These are phyloP conservation scores for Muscicapa comitata DNA, from an alignment of 2,797 vertebrate genomes.

Conservation along the genomic window DNA sequence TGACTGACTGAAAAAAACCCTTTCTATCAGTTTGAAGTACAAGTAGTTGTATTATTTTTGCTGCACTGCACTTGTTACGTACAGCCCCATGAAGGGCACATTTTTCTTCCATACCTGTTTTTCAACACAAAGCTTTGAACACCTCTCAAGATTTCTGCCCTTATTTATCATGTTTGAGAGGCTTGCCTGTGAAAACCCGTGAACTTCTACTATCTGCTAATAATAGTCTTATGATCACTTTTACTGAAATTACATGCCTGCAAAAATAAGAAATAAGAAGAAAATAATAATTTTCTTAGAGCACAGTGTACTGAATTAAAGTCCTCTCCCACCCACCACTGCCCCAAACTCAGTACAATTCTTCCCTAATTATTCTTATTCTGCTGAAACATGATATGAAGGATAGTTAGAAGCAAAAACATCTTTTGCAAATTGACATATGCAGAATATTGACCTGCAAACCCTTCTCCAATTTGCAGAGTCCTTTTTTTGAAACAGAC, in stretches of 20 bases:
- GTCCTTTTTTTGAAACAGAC: background rate
- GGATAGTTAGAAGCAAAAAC: background rate
- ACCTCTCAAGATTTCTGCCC: background rate
- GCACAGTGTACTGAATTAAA: background rate
- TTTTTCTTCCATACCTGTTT: background rate
- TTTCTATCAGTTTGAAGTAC: background rate
- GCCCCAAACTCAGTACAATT: background rate
- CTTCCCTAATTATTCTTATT: background rate
- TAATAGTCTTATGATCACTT: background rate
- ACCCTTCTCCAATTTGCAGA: background rate
- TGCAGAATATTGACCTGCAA: background rate
- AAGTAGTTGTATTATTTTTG: background rate
- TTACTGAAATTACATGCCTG: background rate
- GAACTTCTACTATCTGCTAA: background rate
- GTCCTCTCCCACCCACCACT: background rate
- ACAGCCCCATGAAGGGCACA: accelerated
- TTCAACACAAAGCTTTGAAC: background rate
- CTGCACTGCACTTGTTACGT: background rate
- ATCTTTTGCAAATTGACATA: background rate
- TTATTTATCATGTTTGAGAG: background rate
- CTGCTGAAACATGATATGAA: background rate
- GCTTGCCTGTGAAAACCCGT: background rate
- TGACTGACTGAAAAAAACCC: background rate
- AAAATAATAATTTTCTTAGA: background rate
- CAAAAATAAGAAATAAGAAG: background rate